Evolutionary conservation across 2,113 vertebrate species (phyloP).

Genomic region (Campylorhamphus procurvoides): DNA sequence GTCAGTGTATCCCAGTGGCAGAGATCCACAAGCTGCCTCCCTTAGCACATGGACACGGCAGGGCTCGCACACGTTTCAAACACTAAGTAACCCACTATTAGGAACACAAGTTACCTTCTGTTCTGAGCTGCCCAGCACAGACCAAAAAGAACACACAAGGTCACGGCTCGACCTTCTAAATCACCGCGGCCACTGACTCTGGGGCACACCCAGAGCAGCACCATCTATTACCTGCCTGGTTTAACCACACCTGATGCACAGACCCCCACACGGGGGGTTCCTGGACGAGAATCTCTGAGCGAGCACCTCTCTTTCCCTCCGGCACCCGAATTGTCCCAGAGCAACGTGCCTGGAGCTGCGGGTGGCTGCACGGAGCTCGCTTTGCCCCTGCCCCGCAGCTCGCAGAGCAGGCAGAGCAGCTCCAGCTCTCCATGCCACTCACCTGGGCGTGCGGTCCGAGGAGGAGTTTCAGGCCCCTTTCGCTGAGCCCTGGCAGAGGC

Average conservation of each 20-base stretch:
- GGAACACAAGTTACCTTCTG: accelerated
- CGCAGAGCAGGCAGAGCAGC: background rate
- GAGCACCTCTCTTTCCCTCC: background rate
- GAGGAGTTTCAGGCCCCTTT: background rate
- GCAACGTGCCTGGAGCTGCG: background rate
- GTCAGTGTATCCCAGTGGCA: accelerated
- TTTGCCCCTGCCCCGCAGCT: background rate
- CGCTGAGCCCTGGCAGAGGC: background rate
- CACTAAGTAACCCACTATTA: accelerated
- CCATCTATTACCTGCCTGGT: accelerated
- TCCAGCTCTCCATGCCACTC: background rate
- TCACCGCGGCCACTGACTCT: accelerated
- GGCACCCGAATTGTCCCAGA: background rate
- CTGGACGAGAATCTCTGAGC: accelerated
- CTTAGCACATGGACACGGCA: accelerated
- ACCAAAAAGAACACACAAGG: background rate
- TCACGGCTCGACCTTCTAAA: accelerated
- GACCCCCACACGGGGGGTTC: background rate
- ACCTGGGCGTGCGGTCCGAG: background rate
- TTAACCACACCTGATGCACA: accelerated
- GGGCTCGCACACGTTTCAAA: background rate
- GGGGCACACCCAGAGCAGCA: accelerated
- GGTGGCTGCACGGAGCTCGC: background rate
- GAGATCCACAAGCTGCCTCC: background rate
- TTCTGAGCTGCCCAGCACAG: accelerated